Evolutionary conservation across 2,113 vertebrate genomes (phyloP).

Genomic region (Enhydra lutris): DNA sequence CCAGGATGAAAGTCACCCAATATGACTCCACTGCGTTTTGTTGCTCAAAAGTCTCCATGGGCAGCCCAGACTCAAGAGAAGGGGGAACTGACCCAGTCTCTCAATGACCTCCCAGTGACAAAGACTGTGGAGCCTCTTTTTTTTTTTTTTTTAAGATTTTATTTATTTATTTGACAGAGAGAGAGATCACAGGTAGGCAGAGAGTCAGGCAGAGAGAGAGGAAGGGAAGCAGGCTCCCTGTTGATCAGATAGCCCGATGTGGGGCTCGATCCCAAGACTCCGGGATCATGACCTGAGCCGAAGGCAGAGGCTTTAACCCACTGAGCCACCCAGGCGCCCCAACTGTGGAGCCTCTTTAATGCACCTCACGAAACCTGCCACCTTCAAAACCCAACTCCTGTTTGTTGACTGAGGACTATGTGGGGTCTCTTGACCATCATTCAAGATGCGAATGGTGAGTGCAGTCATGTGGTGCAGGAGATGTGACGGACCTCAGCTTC

Average conservation of each 20-base stretch:
- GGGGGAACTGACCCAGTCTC: neutral
- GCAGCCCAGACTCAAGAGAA: neutral
- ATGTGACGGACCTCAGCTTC: neutral
- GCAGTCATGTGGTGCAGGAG: neutral
- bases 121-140: neutral
- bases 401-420: neutral
- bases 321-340: no score
- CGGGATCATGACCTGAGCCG: no score
- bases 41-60: neutral
- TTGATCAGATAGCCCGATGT: no score
- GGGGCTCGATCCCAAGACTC: no score
- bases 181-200: no score
- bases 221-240: no score
- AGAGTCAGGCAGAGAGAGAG: no score
- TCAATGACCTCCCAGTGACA: neutral
- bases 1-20: neutral
- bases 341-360: neutral
- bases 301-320: no score
- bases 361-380: neutral
- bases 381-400: neutral
- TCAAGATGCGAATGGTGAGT: neutral
- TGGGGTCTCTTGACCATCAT: neutral
- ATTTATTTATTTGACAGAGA: no score
- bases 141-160: no score
- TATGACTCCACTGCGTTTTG: neutral